Evolutionary conservation across 1,140 invertebrate species (phyloP).

Genomic region (Aethina tumida): DNA sequence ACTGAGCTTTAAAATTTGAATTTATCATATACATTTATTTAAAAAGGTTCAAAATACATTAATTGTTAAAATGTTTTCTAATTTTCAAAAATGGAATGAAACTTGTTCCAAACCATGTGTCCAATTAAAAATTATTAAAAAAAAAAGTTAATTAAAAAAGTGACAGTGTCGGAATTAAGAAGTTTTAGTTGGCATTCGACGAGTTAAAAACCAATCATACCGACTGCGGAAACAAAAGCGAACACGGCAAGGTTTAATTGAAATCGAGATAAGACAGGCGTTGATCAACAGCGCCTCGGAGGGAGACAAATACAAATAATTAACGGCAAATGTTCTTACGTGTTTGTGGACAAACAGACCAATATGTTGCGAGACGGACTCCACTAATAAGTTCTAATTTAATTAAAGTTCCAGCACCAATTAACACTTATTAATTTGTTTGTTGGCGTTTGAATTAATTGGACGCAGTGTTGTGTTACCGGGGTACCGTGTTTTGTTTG

Average conservation of each 20-base stretch:
- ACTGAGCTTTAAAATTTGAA: no score
- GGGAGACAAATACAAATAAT: constrained; percentile 12
- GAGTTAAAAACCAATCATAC: constrained; percentile 10
- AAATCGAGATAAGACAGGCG: constrained; percentile 5
- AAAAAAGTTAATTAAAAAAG: constrained; percentile 7
- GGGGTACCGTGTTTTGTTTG: no score
- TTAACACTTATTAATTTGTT: constrained; percentile 13
- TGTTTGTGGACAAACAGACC: constrained; percentile 12
- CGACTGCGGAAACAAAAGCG: constrained; percentile 1
- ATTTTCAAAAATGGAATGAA: constrained; percentile 2
- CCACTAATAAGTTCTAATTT: constrained; percentile 12
- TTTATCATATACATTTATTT: no score
- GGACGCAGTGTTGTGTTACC: constrained; percentile 1
- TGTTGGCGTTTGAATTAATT: constrained; percentile 8
- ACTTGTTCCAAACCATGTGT: constrained; percentile 4
- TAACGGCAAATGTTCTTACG: constrained; percentile 7
- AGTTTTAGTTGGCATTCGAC: neutral
- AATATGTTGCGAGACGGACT: constrained; percentile 9
- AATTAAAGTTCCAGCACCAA: constrained; percentile 10
- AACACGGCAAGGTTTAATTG: constrained; percentile 6
- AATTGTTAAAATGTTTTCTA: no score
- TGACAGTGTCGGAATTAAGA: constrained; percentile 3
- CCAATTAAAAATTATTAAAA: no score
- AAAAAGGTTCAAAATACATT: no score
- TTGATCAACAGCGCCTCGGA: constrained; percentile 5